Evolutionary conservation across 2,888 invertebrate genomes (phyloP), one percentile per base, ranked within the genome.

Genomic region (Eudasyphora cyanicolor): DNA sequence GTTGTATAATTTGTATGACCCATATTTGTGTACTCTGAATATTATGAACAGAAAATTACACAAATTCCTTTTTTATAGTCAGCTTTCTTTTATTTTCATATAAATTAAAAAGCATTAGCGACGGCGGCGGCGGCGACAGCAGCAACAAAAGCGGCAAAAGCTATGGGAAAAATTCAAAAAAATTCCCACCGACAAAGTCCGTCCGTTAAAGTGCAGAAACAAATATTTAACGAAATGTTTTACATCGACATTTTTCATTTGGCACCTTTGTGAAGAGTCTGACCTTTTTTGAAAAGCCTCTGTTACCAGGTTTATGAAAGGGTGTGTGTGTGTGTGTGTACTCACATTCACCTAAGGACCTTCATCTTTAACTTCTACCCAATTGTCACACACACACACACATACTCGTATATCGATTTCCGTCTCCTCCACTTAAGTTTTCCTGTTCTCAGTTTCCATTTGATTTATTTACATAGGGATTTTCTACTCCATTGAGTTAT

Each of bases 401-500:
- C n/a, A n/a, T n/a, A n/a, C n/a, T n/a, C n/a, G n/a, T n/a, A n/a
- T n/a, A n/a, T n/a, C 45, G 12, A 10, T 38, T 38, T 10, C 10
- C 38, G 2, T 12, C 38, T 38, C 10, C 38, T 38, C 38, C 38
- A 38, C 10, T 54, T 38, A 14, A 2, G 14, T 2, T 24, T 17
- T 38, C n/a, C 32, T n/a, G 29, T 74, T 57, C 10, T 51, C 51
- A 21, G 69, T 51, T 62, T 74, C 35, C 73, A 76, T 60, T 67
- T 79, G 76, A 79, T 82, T 67, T 76, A 82, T 82, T 82, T 74
- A 21, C 67, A 62, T 42, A 69, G 38, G 60, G 73, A 79, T 76
- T 76, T 82, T 67, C 73, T 76, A 57, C 82, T 67, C 73, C 73
- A 79, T 79, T 79, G 76, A 71, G 24, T 70, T 4, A 24, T 21